These are phyloP conservation scores for Eurosta solidaginis DNA, from an alignment of 1,140 invertebrate genomes.

Conservation along the genomic window DNA sequence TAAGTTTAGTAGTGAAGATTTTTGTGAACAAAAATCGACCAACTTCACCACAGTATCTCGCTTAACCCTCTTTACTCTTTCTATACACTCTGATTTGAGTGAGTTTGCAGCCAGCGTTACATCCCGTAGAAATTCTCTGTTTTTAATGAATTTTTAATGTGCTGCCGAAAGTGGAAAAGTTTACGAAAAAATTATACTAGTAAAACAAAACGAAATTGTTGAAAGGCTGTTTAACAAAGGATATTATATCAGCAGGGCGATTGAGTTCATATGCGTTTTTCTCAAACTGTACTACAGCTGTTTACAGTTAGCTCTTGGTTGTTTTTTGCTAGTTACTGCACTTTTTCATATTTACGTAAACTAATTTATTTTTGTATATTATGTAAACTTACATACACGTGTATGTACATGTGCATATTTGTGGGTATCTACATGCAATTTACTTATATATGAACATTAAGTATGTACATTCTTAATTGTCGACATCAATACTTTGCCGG, in stretches of 20 bases:
- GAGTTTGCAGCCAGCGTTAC: conserved; percentile 36
- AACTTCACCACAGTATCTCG: no score
- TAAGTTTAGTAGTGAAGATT: no score
- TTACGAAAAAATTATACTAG: conserved; percentile 18
- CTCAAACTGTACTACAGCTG: background rate
- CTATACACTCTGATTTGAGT: conserved; percentile 34
- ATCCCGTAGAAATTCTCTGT: conserved; percentile 54
- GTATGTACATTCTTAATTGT: no score
- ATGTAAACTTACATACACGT: background rate
- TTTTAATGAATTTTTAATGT: conserved; percentile 61
- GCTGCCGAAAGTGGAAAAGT: conserved; percentile 45
- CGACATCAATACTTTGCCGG: no score
- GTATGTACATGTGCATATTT: background rate
- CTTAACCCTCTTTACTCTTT: no score
- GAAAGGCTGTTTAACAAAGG: background rate
- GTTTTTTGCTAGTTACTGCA: background rate
- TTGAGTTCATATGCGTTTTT: background rate
- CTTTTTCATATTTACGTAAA: no score
- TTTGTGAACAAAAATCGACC: no score
- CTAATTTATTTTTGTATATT: no score
- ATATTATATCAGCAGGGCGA: background rate
- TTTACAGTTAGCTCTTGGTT: background rate
- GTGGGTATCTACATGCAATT: background rate
- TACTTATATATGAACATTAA: no score
- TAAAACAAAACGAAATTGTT: background rate